These are phyloP conservation scores for Trichomycterus rosablanca DNA, from an alignment of 2,113 vertebrate genomes.

Conservation along the genomic window DNA sequence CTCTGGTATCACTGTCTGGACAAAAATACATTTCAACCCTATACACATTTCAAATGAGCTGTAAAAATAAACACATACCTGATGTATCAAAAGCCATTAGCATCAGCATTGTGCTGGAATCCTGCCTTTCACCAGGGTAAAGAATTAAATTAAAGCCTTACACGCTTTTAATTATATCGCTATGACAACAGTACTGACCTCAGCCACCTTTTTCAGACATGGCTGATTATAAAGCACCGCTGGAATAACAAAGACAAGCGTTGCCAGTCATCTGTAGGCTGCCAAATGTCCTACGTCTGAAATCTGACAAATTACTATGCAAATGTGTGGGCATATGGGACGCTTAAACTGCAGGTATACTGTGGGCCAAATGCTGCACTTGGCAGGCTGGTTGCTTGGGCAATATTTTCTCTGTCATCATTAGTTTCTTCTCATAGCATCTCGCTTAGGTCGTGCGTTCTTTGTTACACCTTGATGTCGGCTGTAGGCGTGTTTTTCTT, in stretches of 20 bases:
- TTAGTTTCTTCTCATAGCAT: constrained; percentile 4
- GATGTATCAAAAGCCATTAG: no score
- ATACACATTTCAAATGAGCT: no score
- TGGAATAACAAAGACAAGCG: neutral
- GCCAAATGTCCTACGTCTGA: no score
- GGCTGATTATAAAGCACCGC: neutral
- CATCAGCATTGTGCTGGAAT: constrained; percentile 11
- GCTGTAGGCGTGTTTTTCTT: no score
- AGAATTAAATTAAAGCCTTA: no score
- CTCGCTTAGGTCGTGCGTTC: neutral
- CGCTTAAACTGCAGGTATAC: neutral
- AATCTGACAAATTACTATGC: no score
- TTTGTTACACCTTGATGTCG: neutral
- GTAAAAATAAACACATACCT: no score
- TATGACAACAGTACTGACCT: neutral
- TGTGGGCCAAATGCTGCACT: neutral
- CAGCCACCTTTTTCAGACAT: neutral
- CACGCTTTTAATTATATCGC: neutral
- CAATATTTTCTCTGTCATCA: neutral
- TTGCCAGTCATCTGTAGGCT: no score
- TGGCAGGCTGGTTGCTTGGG: constrained; percentile 5
- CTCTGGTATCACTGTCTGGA: no score
- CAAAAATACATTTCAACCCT: no score
- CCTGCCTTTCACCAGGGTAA: neutral
- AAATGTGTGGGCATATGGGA: neutral